Evolutionary conservation across 1,140 invertebrate genomes (phyloP), one percentile per base, ranked within the genome.

Genomic region (Drosophila sp.): DNA sequence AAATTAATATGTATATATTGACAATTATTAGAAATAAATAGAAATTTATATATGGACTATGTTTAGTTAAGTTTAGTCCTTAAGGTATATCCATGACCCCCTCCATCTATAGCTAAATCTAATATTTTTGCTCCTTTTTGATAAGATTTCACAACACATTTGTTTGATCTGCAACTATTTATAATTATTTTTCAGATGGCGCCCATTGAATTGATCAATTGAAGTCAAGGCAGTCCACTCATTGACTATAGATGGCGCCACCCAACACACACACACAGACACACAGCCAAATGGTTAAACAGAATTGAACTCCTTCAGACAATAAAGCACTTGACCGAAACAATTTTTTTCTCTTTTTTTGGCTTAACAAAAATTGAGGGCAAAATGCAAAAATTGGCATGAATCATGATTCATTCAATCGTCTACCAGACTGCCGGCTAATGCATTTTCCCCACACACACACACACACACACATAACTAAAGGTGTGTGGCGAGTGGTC

Each of bases 371-470:
- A 50, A 50, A 50, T 27, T 11, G 55, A 70, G 56, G 75, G 80
- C 69, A 72, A 86, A 86, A 87, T 87, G 83, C 82, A 87, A 79
- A 87, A 87, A 79, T 75, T 60, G 25, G 5, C 55, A 33, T 47
- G 30, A 41, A 60, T 35, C 41, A 41, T 35, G 72, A 17, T 17
- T 17, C 62, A 57, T 60, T 44, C 38, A 25, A 64, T 41, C n/a
- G 54, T 50, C 23, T 47, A 47, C 60, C 72, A 44, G 41, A 69
- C 65, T 76, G 68, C 58, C 69, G 68, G 73, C 68, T 66, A 50
- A 32, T 40, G 41, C 69, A 70, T 73, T 47, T 56, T 8, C 23
- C 44, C 44, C 44, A n/a, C 8, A 44, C 40, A 44, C 40, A 41
- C 40, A 44, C 4, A 5, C 35, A 38, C 35, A 38, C 35, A 38